phyloP scores from a whole-genome alignment of 2,888 invertebrate genomes.

The Cepaea hortensis region DNA sequence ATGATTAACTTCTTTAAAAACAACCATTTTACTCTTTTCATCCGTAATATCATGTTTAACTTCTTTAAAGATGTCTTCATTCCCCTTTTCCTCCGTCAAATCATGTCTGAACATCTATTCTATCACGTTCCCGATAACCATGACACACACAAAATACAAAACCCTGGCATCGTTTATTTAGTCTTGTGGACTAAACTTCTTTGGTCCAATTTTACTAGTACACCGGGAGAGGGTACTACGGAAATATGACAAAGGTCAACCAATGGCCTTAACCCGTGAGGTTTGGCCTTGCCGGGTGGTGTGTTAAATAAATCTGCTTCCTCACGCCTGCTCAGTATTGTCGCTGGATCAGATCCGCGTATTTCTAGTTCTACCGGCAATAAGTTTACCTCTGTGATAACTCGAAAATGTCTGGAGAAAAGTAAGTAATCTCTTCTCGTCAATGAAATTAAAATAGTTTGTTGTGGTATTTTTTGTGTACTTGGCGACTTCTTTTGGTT shows the following conservation, averaged over 20 bases:
- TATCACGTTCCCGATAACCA: no score
- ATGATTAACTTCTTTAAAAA: no score
- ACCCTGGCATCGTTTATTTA: not conserved
- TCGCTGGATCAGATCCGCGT: not conserved
- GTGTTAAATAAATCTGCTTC: not conserved
- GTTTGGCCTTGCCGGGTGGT: not conserved
- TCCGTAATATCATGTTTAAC: no score
- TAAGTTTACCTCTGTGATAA: not conserved
- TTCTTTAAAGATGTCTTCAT: no score
- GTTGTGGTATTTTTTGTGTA: not conserved
- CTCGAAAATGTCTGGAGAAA: conserved; percentile 5
- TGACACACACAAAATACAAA: not conserved
- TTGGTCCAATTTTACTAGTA: not conserved
- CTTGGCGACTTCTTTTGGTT: no score
- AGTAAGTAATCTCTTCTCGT: not conserved
- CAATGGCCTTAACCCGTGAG: not conserved
- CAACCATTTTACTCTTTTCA: no score
- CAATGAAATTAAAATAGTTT: not conserved
- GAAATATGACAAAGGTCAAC: conserved; percentile 2
- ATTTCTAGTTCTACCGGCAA: not conserved
- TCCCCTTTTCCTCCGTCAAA: no score
- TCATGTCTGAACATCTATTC: no score
- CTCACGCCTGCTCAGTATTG: conserved; percentile 9
- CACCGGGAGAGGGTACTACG: not conserved
- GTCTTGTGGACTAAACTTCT: not conserved